Percentiles rank a stretch among this genome's conserved stretches.
phyloP scores from a whole-genome alignment of 1,140 invertebrate genomes.

The Matsumurasca onukii region DNA sequence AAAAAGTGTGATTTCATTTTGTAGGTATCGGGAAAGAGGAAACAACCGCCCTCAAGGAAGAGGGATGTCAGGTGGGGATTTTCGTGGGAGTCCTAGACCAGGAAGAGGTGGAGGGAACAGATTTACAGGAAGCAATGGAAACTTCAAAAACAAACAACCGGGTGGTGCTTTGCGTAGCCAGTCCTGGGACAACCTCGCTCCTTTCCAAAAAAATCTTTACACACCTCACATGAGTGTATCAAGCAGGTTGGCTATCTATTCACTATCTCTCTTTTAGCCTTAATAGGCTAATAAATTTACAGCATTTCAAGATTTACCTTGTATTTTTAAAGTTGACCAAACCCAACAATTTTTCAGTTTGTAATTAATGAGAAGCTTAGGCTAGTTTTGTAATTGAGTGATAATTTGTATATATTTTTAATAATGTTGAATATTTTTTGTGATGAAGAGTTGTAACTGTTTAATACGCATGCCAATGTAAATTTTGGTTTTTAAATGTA shows the following conservation, averaged over 20 bases:
- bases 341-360: neutral
- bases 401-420: neutral
- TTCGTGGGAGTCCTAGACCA: conserved; percentile 32
- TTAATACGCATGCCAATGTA: no score
- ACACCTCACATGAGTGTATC: conserved; percentile 76
- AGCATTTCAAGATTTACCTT: neutral
- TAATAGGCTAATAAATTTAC: neutral
- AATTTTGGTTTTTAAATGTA: no score
- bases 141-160: conserved; percentile 54
- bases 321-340: neutral
- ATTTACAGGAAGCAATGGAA: conserved; percentile 31
- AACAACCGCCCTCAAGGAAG: conserved; percentile 3
- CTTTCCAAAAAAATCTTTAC: conserved; percentile 92
- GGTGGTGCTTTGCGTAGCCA: conserved; percentile 80
- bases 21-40: conserved; percentile 25
- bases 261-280: conserved; percentile 3
- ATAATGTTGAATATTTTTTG: neutral
- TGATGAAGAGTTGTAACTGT: neutral
- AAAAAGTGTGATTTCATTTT: neutral
- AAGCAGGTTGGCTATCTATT: conserved; percentile 50
- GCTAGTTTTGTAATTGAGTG: neutral
- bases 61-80: conserved; percentile 18
- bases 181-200: conserved; percentile 77
- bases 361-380: neutral
- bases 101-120: conserved; percentile 42